Conservation (phyloP, 2,113 vertebrate genomes). For the Chroicocephalus ridibundus region DNA sequence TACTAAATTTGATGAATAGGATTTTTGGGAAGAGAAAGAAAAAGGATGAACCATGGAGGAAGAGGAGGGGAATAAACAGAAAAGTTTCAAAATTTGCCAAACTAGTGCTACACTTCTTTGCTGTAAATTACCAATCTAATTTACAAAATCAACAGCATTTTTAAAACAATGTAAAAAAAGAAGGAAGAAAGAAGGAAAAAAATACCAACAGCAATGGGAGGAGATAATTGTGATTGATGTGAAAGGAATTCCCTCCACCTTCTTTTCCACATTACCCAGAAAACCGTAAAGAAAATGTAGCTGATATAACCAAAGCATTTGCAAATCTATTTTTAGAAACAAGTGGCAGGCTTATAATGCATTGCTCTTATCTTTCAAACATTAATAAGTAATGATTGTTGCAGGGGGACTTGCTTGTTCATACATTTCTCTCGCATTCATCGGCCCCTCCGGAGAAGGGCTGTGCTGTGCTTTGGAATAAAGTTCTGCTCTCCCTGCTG, state of each 20-base stretch:
- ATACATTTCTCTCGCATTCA: background rate
- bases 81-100: background rate
- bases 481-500: background rate
- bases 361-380: background rate
- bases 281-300: background rate
- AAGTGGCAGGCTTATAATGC: background rate
- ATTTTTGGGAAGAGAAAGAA: background rate
- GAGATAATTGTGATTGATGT: background rate
- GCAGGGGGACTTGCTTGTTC: background rate
- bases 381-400: background rate
- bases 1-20: background rate
- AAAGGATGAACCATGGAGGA: background rate
- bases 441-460: background rate
- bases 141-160: background rate
- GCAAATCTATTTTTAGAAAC: background rate
- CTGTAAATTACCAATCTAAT: background rate
- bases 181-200: background rate
- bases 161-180: background rate
- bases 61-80: background rate
- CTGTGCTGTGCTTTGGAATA: background rate
- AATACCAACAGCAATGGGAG: background rate
- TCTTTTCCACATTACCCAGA: background rate
- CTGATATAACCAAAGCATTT: background rate
- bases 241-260: background rate
- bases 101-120: fast-evolving